phyloP scores from a whole-genome alignment of 2,888 invertebrate genomes.

The Caenorhabditis imperialis region DNA sequence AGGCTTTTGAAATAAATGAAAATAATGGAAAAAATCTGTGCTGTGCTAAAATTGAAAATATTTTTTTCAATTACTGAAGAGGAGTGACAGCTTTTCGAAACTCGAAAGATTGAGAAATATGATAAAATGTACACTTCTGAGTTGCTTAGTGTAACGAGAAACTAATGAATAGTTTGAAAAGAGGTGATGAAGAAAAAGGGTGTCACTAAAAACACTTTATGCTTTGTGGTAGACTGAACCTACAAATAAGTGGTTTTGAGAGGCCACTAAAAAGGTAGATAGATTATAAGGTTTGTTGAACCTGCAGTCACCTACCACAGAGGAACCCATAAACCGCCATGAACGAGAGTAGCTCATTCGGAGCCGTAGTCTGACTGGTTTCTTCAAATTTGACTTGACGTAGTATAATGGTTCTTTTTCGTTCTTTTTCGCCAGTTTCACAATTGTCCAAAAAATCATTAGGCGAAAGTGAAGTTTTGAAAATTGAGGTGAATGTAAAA shows the following conservation, averaged over 20 bases:
- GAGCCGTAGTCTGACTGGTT: conserved; percentile 41
- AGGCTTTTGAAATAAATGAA: no score
- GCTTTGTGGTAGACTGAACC: conserved; percentile 8
- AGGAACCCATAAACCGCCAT: conserved; percentile 43
- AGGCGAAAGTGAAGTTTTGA: no score
- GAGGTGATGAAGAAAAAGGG: conserved; percentile 10
- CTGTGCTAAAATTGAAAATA: no score
- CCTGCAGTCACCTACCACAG: conserved; percentile 20
- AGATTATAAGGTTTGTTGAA: conserved; percentile 55
- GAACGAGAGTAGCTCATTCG: conserved; percentile 11
- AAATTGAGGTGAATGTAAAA: no score
- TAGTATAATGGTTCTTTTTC: conserved; percentile 40
- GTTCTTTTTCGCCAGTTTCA: background rate
- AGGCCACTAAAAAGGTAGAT: conserved; percentile 27
- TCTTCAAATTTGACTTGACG: conserved; percentile 51
- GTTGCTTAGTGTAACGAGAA: no score
- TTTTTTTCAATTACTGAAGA: conserved; percentile 15
- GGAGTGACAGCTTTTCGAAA: background rate
- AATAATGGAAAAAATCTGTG: no score
- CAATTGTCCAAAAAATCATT: no score
- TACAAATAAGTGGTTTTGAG: conserved; percentile 42
- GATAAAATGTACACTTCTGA: conserved; percentile 39
- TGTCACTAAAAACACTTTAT: conserved; percentile 16
- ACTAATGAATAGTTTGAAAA: conserved; percentile 15
- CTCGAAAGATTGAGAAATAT: conserved; percentile 18